These are phyloP conservation scores for Conistra vaccinii DNA, from an alignment of 2,888 invertebrate species.

Conservation along the genomic window DNA sequence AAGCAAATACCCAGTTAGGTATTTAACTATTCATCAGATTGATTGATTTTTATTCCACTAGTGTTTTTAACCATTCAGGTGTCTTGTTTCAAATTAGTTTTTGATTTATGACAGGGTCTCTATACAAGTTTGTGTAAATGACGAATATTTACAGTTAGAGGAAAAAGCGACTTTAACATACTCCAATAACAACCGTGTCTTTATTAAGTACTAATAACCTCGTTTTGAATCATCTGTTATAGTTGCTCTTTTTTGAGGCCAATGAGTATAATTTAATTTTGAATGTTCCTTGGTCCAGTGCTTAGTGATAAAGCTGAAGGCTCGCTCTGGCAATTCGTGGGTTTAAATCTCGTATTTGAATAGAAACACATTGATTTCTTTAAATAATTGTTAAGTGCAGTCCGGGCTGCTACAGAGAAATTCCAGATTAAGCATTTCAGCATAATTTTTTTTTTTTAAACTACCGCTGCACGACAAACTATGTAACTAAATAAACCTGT, in stretches of 20 bases:
- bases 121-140: not conserved
- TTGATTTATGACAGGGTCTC: not conserved
- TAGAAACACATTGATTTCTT: not conserved
- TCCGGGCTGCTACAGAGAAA: too few species aligned
- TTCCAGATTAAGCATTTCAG: too few species aligned
- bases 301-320: not conserved
- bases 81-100: not conserved
- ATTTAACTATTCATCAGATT: not conserved
- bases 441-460: too few species aligned
- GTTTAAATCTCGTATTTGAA: not conserved
- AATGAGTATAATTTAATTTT: not conserved
- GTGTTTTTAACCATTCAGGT: conserved; percentile 1
- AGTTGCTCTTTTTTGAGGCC: not conserved
- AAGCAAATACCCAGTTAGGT: not conserved
- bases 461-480: not conserved
- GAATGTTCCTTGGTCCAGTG: not conserved
- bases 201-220: not conserved
- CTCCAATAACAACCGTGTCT: not conserved
- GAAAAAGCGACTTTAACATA: not conserved
- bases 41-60: not conserved
- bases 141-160: conserved; percentile 27
- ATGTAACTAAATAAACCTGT: not conserved
- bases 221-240: conserved; percentile 1
- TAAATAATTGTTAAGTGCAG: not conserved
- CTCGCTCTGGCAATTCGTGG: not conserved